phyloP scores from a whole-genome alignment of 2,888 invertebrate species.

The Synergus itoensis region DNA sequence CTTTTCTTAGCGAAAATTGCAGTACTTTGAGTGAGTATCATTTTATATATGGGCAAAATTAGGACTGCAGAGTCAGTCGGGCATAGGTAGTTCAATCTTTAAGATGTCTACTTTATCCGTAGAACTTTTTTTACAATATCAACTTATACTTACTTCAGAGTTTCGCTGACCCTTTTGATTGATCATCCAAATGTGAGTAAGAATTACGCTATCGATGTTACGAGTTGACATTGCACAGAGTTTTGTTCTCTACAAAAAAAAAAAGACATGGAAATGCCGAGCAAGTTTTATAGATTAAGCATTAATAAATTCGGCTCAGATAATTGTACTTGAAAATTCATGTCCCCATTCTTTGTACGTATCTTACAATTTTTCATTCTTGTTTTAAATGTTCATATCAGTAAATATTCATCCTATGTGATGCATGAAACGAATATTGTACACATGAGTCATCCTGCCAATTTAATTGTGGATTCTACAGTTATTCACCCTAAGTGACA shows the following conservation, averaged over 20 bases:
- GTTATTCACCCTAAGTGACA: neutral
- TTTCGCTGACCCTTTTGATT: slow-evolving; percentile 13
- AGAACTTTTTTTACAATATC: slow-evolving; percentile 18
- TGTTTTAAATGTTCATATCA: slow-evolving; percentile 9
- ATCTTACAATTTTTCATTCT: neutral
- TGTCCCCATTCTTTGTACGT: neutral
- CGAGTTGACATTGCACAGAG: slow-evolving; percentile 21
- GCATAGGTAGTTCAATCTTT: slow-evolving; percentile 7
- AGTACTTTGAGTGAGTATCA: slow-evolving; percentile 28
- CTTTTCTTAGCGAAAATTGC: slow-evolving; percentile 21
- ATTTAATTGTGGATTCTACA: neutral
- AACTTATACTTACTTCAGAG: neutral
- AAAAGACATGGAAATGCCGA: slow-evolving; percentile 1
- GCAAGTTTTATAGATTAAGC: neutral
- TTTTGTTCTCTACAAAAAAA: neutral
- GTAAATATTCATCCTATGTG: neutral
- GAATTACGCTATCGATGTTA: slow-evolving; percentile 33
- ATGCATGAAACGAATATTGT: slow-evolving; percentile 1
- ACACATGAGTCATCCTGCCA: neutral
- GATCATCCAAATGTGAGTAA: slow-evolving; percentile 37
- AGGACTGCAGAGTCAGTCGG: slow-evolving; percentile 28
- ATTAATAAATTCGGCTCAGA: slow-evolving; percentile 36
- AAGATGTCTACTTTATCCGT: neutral
- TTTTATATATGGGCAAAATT: neutral
- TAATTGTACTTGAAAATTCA: neutral